Conservation (phyloP, 2,113 vertebrate genomes). For the Coreoperca whiteheadi region DNA sequence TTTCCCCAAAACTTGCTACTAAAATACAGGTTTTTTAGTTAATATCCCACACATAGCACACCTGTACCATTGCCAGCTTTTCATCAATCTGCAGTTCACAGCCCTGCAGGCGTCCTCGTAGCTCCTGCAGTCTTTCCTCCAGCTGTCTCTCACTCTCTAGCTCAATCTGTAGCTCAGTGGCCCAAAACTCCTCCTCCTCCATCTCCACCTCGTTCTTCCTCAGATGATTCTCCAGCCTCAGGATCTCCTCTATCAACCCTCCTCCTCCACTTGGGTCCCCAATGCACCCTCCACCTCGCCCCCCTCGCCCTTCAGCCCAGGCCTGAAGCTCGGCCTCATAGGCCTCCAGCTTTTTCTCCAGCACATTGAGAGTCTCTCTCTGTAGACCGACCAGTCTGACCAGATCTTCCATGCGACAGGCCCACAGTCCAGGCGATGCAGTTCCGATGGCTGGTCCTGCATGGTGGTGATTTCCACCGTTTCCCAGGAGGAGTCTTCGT, state of each 20-base stretch:
- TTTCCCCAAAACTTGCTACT: neutral
- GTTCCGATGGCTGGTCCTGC: constrained; percentile 47
- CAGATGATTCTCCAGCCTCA: constrained; percentile 92
- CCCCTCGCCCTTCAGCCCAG: constrained; percentile 87
- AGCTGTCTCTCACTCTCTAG: constrained; percentile 96
- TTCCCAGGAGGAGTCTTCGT: constrained; percentile 85
- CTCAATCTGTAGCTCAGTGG: constrained; percentile 97
- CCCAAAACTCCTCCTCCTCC: constrained; percentile 98
- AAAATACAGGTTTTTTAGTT: neutral
- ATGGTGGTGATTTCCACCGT: constrained; percentile 70
- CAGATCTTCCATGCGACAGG: constrained; percentile 87
- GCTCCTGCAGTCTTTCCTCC: constrained; percentile 93
- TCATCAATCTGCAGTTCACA: constrained; percentile 91
- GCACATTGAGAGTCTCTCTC: constrained; percentile 90
- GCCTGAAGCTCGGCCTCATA: constrained; percentile 89
- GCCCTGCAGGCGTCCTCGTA: constrained; percentile 87
- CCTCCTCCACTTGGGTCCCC: constrained; percentile 63
- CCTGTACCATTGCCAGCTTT: constrained; percentile 89
- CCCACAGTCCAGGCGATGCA: constrained; percentile 74
- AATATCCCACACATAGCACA: constrained; percentile 47
- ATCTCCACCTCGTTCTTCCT: constrained; percentile 95
- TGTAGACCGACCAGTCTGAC: constrained; percentile 91
- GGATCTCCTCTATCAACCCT: constrained; percentile 89
- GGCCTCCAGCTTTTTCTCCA: constrained; percentile 90
- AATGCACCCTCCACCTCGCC: constrained; percentile 81